A percentile compares a stretch with the other conserved stretches of the same genome.
Evolutionary conservation across 2,113 vertebrate species (phyloP).

Genomic region (Tympanuchus pallidicinctus): DNA sequence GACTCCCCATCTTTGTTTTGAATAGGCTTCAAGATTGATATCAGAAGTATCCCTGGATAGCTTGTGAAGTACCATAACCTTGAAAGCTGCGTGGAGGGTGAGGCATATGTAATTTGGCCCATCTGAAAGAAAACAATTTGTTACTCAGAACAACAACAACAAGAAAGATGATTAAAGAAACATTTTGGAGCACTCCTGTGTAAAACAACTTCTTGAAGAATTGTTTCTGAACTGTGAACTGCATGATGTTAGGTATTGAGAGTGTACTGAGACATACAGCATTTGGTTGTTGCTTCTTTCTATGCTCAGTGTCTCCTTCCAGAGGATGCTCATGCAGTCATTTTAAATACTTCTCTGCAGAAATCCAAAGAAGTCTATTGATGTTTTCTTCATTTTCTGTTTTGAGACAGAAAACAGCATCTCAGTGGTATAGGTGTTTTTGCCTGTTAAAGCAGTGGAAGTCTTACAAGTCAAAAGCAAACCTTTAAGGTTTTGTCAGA

Average conservation of each 20-base stretch:
- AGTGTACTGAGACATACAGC: not conserved
- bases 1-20: slow-evolving; percentile 68
- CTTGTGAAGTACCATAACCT: slow-evolving; percentile 22
- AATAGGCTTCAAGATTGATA: slow-evolving; percentile 77
- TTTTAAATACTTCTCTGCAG: not conserved
- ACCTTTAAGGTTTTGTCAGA: not conserved
- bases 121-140: slow-evolving; percentile 67
- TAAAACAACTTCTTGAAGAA: slow-evolving; percentile 13
- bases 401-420: not conserved
- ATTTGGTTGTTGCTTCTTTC: not conserved
- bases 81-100: not conserved
- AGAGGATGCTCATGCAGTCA: not conserved
- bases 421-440: not conserved
- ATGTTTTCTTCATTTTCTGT: not conserved
- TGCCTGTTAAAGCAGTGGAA: not conserved
- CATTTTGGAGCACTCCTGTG: not conserved
- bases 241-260: not conserved
- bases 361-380: not conserved
- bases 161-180: not conserved
- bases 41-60: slow-evolving; percentile 63
- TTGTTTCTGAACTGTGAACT: slow-evolving; percentile 21
- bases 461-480: not conserved
- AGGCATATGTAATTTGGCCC: slow-evolving; percentile 52
- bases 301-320: not conserved
- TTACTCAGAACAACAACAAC: slow-evolving; percentile 54